Conservation (phyloP, 1,140 invertebrate genomes). For the Spodoptera litura region DNA sequence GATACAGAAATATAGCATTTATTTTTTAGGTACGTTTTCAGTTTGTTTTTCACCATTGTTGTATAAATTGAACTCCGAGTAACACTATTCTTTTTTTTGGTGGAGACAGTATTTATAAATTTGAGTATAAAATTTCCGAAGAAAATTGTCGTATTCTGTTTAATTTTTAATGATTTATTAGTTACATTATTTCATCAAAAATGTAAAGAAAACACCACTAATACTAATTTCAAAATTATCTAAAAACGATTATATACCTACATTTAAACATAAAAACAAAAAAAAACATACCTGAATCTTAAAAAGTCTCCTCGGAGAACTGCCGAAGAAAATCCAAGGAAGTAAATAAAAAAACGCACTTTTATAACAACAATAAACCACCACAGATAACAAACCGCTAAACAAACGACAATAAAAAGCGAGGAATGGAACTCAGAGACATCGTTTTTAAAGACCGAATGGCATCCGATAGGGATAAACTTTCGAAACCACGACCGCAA, state of each 20-base stretch:
- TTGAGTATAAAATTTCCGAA: too few relatives aligned
- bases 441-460: slow-evolving; percentile 45
- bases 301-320: slow-evolving; percentile 18
- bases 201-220: too few relatives aligned
- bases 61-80: too few relatives aligned
- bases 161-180: too few relatives aligned
- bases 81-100: too few relatives aligned
- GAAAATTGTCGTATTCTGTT: too few relatives aligned
- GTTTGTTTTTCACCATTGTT: too few relatives aligned
- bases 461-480: slow-evolving; percentile 31
- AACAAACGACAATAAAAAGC: slow-evolving; percentile 48
- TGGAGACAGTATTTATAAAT: too few relatives aligned
- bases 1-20: too few relatives aligned
- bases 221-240: too few relatives aligned
- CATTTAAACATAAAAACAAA: neutral
- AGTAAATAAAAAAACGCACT: slow-evolving; percentile 36
- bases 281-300: slow-evolving; percentile 44
- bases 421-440: slow-evolving; percentile 46
- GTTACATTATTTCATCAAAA: too few relatives aligned
- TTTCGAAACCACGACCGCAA: slow-evolving; percentile 56
- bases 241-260: neutral
- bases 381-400: slow-evolving; percentile 48
- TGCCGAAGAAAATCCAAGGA: slow-evolving; percentile 41
- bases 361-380: slow-evolving; percentile 46
- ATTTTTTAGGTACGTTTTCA: too few relatives aligned